Base-by-base conservation (phyloP, 37 sponge, comb jelly and placozoan genomes). In the Haliclona indistincta region DNA sequence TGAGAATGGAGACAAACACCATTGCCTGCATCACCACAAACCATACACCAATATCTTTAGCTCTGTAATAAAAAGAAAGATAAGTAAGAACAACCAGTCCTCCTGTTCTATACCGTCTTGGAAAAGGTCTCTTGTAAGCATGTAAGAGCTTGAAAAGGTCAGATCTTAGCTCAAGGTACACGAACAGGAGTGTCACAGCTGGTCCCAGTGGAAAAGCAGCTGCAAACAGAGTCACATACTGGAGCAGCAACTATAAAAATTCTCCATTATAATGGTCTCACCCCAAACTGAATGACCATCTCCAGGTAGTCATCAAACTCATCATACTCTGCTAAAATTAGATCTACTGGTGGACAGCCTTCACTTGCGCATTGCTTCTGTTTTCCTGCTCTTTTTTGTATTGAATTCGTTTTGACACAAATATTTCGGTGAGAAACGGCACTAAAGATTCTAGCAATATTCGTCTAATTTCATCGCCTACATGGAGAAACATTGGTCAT, bases 221-320 rank as follows among this genome's bases (percentile, higher is more conserved):
- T 10, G 94, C 94, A 93, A 93, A 93, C 40, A 93, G 83, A n/a
- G 89, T 88, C 56, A 93, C 81, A 73, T 93, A 93, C 83, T 90
- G 64, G 2, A 73, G 4, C 1, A 38, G 51, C 15, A 47, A 33
- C 4, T 15, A 43, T 56, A 55, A 30, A 37, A 11, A 58, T 26
- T 4, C 8, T 25, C 5, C 4, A 25, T 10, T 1, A 25, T 8
- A 28, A 17, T 22, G 4, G 2, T 52, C 81, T 73, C 41, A 89
- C 90, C 61, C 93, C 93, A 85, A 93, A 84, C 64, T 93, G 93
- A 8, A 93, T 65, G 39, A 93, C 88, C 93, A 93, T 93, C 52
- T 93, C 93, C 55, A 93, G 72, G 61, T 93, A 93, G 81, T 93
- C 93, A 81, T 86, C 89, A 80, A 93, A 93, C 49, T 76, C 78